Evolutionary conservation across 2,113 vertebrate genomes (phyloP).

Genomic region (Tachycineta bicolor): DNA sequence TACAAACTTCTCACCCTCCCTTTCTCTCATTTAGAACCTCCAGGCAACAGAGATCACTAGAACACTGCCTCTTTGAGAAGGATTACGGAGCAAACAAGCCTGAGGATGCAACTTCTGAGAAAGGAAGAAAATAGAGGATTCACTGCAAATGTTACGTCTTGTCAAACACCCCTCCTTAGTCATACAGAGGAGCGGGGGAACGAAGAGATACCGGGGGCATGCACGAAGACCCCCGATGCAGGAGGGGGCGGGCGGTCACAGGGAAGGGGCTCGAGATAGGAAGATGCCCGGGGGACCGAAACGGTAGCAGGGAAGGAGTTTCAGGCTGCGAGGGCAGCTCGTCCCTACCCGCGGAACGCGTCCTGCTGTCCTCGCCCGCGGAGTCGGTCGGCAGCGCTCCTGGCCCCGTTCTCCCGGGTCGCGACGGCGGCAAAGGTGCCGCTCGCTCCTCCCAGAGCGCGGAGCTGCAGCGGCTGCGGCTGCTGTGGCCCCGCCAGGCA

Average conservation of each 20-base stretch:
- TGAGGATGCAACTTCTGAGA: background rate
- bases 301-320: background rate
- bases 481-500: constrained; percentile 37
- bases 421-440: no score
- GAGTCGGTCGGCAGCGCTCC: constrained; percentile 30
- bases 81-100: background rate
- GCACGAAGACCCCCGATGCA: background rate
- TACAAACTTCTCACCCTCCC: background rate
- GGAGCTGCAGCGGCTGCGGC: background rate
- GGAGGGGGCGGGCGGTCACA: no score
- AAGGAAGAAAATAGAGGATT: background rate
- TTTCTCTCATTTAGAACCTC: background rate
- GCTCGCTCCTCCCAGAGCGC: no score
- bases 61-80: background rate
- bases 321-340: no score
- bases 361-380: constrained; percentile 77
- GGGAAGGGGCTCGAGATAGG: background rate
- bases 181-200: background rate
- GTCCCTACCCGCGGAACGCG: constrained; percentile 73
- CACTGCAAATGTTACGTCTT: no score
- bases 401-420: constrained; percentile 15
- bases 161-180: background rate
- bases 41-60: background rate
- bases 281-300: background rate
- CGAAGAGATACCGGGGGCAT: no score